Conservation (phyloP, 2,113 vertebrate genomes). For the Heptranchias perlo region DNA sequence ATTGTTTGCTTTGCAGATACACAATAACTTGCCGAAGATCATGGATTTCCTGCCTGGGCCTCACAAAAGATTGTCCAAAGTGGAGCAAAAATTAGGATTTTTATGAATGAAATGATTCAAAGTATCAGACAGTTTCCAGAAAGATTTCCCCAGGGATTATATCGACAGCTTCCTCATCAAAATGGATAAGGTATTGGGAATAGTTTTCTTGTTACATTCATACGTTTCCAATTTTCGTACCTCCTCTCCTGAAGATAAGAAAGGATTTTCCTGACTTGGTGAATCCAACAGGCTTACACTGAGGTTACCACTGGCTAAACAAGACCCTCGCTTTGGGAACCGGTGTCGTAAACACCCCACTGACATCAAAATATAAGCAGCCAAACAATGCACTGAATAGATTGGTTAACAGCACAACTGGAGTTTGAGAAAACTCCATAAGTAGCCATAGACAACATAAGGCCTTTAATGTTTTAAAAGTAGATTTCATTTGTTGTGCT, state of each 20-base stretch:
- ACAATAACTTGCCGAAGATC: conserved; percentile 64
- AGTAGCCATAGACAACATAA: too few species aligned
- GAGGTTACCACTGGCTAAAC: background rate
- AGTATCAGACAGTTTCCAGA: background rate
- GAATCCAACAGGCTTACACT: background rate
- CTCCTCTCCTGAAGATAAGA: background rate
- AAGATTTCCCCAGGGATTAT: conserved; percentile 21
- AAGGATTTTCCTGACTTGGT: background rate
- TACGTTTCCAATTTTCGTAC: background rate
- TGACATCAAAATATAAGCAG: background rate
- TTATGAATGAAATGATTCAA: conserved; percentile 43
- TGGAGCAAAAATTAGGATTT: conserved; percentile 37
- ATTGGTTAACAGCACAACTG: background rate
- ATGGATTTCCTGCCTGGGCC: conserved; percentile 59
- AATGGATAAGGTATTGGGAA: conserved; percentile 11
- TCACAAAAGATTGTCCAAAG: conserved; percentile 50
- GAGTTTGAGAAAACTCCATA: background rate
- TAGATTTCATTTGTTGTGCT: background rate
- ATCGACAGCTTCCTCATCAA: conserved; percentile 32
- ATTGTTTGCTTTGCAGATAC: conserved; percentile 54
- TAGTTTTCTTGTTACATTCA: background rate
- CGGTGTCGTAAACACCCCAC: background rate
- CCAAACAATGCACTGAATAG: background rate
- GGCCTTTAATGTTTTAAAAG: background rate
- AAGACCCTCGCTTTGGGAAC: background rate